Base-by-base conservation (phyloP, 1,140 invertebrate species). In the Drosophila takahashii region DNA sequence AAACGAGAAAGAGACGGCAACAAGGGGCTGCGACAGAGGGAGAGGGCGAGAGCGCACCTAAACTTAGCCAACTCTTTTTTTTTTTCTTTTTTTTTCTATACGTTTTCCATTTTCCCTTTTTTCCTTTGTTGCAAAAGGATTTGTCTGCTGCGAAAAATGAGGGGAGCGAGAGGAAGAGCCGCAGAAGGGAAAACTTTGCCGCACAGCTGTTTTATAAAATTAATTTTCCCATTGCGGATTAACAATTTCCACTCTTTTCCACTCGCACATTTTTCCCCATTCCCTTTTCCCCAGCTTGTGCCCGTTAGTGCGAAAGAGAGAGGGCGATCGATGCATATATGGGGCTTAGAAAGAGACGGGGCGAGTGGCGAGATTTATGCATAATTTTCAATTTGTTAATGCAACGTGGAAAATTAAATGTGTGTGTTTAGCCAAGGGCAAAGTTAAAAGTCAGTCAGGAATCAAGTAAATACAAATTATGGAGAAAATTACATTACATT, bases 211-310 rank as follows among this genome's bases (percentile, higher is more conserved):
- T 90, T 90, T 79, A 84, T 87, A 85, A 87, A 78, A 90, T 90
- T 84, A 90, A 90, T 90, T 90, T 90, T 90, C 87, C 89, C 87
- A 90, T 81, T 90, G 80, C 83, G 87, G 87, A 90, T 90, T 90
- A 90, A 90, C 78, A 84, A 87, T 85, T 90, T 73, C 77, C 74
- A 80, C 77, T 72, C 53, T 72, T 71, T 84, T 65, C n/a, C 41
- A 42, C 22, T 42, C 72, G 15, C 58, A 52, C 60, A 50, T 41
- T 42, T 58, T 27, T 1, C 9, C 57, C 44, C 3, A 13, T 10
- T 18, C 16, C 47, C 4, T 47, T 53, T 44, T 3, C 1, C 22
- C 22, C 22, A 1, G 22, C 3, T 22, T 22, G 22, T 3, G 22
- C 1, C 22, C 22, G 22, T 22, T 22, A 3, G 27, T 13, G 22